These are phyloP conservation scores for Cryptus armator DNA, from an alignment of 2,888 invertebrate species.

Conservation along the genomic window DNA sequence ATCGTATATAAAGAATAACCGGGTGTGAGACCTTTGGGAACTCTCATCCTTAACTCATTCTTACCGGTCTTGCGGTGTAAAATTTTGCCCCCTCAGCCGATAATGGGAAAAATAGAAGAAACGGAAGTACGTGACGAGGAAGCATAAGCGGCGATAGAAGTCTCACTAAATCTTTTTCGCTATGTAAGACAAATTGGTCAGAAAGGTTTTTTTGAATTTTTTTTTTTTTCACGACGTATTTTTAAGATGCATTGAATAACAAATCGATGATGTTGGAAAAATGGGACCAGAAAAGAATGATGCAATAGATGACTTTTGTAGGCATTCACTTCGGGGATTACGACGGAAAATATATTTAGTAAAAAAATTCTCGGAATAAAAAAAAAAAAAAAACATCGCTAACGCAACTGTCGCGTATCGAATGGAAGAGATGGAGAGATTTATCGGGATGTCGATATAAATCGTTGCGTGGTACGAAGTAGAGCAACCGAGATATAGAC, in stretches of 20 bases:
- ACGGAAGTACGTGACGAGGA: constrained; percentile 7
- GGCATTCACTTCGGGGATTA: constrained; percentile 4
- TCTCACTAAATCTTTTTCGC: constrained; percentile 16
- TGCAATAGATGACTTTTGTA: background rate
- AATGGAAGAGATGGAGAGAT: constrained; percentile 5
- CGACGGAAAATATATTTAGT: background rate
- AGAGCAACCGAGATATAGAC: background rate
- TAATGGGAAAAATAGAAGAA: constrained; percentile 13
- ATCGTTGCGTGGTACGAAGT: background rate
- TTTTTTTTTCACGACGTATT: background rate
- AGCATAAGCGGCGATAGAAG: background rate
- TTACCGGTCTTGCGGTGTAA: background rate
- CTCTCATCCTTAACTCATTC: too few species aligned
- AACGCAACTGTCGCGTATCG: background rate
- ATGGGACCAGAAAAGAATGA: too few species aligned
- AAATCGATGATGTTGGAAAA: constrained; percentile 19
- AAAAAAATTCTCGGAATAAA: too few species aligned
- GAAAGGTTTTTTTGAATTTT: background rate
- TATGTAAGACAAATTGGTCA: constrained; percentile 27
- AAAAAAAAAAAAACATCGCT: background rate
- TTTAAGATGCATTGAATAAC: background rate
- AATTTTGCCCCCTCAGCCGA: constrained; percentile 5
- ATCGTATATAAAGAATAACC: background rate
- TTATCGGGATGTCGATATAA: constrained; percentile 11
- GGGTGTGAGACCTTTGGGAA: background rate